Conservation (phyloP, 1,140 invertebrate species). For the Drosophila triauraria region DNA sequence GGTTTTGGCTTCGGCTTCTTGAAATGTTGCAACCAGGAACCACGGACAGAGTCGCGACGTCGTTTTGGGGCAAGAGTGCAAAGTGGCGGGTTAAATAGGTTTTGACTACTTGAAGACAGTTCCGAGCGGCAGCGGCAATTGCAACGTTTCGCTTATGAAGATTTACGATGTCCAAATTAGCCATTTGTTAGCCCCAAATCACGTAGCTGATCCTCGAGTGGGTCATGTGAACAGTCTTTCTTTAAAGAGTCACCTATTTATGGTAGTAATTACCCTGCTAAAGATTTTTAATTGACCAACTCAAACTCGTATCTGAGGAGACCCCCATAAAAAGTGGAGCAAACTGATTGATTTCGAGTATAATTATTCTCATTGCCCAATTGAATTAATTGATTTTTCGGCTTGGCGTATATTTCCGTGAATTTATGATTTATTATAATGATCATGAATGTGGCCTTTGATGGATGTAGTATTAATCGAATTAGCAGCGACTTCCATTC, state of each 20-base stretch:
- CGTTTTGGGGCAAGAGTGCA: slow-evolving; percentile 71
- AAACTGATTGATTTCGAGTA: slow-evolving; percentile 36
- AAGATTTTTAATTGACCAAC: slow-evolving; percentile 14
- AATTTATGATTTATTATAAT: slow-evolving; percentile 24
- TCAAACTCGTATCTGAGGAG: slow-evolving; percentile 5
- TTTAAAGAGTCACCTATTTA: neutral
- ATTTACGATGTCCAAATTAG: slow-evolving; percentile 42
- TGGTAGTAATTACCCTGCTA: slow-evolving; percentile 19
- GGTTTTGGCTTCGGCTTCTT: slow-evolving; percentile 72
- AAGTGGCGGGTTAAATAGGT: slow-evolving; percentile 72
- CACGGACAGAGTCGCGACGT: slow-evolving; percentile 6
- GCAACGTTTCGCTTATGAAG: slow-evolving; percentile 38
- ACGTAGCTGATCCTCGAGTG: slow-evolving; percentile 13
- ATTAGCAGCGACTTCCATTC: slow-evolving; percentile 14
- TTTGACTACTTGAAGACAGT: slow-evolving; percentile 53
- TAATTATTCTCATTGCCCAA: slow-evolving; percentile 46
- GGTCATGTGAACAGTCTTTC: slow-evolving; percentile 36
- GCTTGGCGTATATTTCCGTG: slow-evolving; percentile 21
- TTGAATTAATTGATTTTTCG: slow-evolving; percentile 47
- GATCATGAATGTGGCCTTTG: slow-evolving; percentile 26
- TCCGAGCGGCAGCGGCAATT: slow-evolving; percentile 14
- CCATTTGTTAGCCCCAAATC: slow-evolving; percentile 25
- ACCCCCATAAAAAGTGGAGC: slow-evolving; percentile 35
- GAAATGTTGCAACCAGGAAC: slow-evolving; percentile 73
- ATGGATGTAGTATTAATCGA: slow-evolving; percentile 60